Base-by-base conservation (phyloP, 2,888 invertebrate genomes). In the Nomada lathburiana region DNA sequence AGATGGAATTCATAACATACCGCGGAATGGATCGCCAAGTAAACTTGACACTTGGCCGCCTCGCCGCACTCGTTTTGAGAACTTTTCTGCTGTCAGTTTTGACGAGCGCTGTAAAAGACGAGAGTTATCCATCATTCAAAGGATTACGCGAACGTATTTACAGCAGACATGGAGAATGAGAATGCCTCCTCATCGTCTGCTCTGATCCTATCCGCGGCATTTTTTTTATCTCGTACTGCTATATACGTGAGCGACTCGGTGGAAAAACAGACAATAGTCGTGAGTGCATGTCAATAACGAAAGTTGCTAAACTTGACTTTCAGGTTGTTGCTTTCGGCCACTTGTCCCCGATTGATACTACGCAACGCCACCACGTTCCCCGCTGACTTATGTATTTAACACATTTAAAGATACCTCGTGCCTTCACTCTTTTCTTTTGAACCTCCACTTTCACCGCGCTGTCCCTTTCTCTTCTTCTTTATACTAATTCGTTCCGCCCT, bases 241-340 rank as follows among this genome's bases (percentile, higher is more conserved):
- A 36, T 16, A 29, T 26, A 59, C 57, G 29, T 50, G 65, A 78
- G 29, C 63, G 62, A 55, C 57, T 63, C 68, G 63, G 50, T 16
- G 69, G n/a, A 50, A 80, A 75, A 80, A 70, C 81, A 82, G 60
- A 81, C 69, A 80, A 82, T 82, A 62, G 75, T 55, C 57, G 23
- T 2, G 65, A 47, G 55, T 55, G 62, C 75, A 36, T 64, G 69
- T 69, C 59, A 70, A 80, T 65, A 75, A 75, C 70, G 75, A 75
- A 75, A 75, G 65, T 74, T 71, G 81, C 75, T 82, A 82, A 82
- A 82, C 81, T 82, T 82, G 81, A 82, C 81, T 82, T 82, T 82
- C 81, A 82, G 81, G 81, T 82, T 82, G 69, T 74, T 75, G 55
- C 75, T 82, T 82, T 82, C 75, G 81, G 70, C 74, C 81, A 82